Conservation (phyloP, 2,113 vertebrate species). For the Marmota flaviventris region DNA sequence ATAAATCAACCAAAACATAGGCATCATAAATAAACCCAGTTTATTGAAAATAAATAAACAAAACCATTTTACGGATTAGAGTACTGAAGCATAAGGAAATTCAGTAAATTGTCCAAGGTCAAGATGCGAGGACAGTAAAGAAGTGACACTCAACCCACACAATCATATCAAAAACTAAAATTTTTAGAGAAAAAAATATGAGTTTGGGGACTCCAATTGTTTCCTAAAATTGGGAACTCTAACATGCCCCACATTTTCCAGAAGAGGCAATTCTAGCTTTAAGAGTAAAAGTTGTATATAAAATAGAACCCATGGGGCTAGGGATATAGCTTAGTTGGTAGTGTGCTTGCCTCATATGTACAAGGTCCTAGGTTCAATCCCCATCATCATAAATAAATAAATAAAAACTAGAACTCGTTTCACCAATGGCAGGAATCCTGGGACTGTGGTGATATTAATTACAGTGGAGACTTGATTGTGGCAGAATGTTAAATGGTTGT, state of each 20-base stretch:
- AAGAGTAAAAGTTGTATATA: fast-evolving
- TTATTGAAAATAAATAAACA: not conserved
- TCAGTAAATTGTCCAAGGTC: not conserved
- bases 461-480: not conserved
- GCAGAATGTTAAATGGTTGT: not conserved
- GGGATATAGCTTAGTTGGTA: too few species aligned
- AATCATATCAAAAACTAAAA: not conserved
- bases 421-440: too few species aligned
- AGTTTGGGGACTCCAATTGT: not conserved
- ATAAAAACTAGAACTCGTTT: not conserved
- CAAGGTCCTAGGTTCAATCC: too few species aligned
- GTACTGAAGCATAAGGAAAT: not conserved
- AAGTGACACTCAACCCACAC: not conserved
- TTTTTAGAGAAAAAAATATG: not conserved
- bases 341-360: too few species aligned
- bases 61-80: not conserved
- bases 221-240: not conserved
- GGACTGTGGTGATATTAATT: not conserved
- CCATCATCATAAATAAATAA: too few species aligned
- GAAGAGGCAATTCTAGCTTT: not conserved
- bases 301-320: not conserved
- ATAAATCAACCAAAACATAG: not conserved
- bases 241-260: not conserved
- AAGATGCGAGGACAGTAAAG: not conserved
- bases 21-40: not conserved